Evolutionary conservation across 2,888 invertebrate species (phyloP), one percentile per base, ranked within the genome.

Genomic region (Ophion costatus): DNA sequence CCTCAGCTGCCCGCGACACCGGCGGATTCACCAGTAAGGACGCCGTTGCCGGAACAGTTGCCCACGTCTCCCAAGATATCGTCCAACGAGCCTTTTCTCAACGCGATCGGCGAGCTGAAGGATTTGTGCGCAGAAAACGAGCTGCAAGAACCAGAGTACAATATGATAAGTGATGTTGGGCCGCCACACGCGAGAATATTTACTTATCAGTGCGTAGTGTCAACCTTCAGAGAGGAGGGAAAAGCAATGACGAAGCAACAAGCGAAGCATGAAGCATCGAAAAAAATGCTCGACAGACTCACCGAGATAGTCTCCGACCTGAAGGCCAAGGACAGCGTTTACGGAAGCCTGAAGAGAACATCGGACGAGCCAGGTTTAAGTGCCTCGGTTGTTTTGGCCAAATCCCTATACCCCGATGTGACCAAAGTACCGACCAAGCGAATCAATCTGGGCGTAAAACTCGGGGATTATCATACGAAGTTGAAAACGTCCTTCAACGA

Each of bases 131-230:
- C 86, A 0, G 90, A 90, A 5, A 91, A 94, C 78, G 95, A 94
- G 85, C 94, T 96, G 75, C 94, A 95, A 22, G 92, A 91, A 17
- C 95, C 95, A 3, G 90, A 92, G 64, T 96, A 95, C 93, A 90
- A 92, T 80, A 94, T 95, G 91, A 94, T 95, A 84, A 95, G 95
- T 20, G 96, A 96, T 92, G 95, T 96, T 87, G 96, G 96, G 64
- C 96, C 96, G 22, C 95, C 96, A 59, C 96, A 96, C 94, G 94
- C 94, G 79, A 95, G 95, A 88, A 94, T 95, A 87, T 96, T 96
- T 92, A 96, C 96, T 0, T 92, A 95, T 87, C 93, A 95, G 84
- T 96, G 95, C 89, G 89, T 90, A 83, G 94, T 96, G 24, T 95
- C 95, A 33, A 94, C 94, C 63, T 95, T 96, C 90, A 91, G 89